A percentile compares a stretch with the other conserved stretches of the same genome.
phyloP scores from a whole-genome alignment of 2,113 vertebrate species.

The Oophaga pumilio region DNA sequence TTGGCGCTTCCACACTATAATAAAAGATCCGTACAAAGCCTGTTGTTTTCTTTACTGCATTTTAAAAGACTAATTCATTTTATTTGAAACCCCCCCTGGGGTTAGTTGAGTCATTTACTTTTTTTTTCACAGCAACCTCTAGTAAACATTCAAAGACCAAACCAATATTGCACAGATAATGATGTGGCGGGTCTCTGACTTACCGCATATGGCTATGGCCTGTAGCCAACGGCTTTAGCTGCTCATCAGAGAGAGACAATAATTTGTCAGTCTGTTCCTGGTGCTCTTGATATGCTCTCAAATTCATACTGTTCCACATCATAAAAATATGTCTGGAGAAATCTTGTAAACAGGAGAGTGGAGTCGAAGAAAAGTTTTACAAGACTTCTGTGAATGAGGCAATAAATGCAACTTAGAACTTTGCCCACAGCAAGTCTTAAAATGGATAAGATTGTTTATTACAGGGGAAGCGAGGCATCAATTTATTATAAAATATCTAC shows the following conservation, averaged over 20 bases:
- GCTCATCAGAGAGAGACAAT: slow-evolving; percentile 55
- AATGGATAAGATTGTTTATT: neutral
- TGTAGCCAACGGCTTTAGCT: slow-evolving; percentile 53
- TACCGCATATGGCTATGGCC: slow-evolving; percentile 53
- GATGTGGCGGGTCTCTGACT: slow-evolving; percentile 43
- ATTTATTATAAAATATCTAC: neutral
- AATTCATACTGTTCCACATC: slow-evolving; percentile 55
- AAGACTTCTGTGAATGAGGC: slow-evolving; percentile 13
- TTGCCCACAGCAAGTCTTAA: slow-evolving; percentile 14
- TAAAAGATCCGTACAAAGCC: slow-evolving; percentile 27
- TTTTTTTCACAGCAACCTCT: slow-evolving; percentile 46
- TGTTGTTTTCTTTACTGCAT: slow-evolving; percentile 48
- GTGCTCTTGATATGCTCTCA: slow-evolving; percentile 26
- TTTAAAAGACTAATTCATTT: slow-evolving; percentile 52
- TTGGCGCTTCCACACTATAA: neutral
- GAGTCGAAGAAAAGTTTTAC: slow-evolving; percentile 41
- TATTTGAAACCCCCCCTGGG: slow-evolving; percentile 48
- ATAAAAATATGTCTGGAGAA: slow-evolving; percentile 54
- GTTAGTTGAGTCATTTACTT: slow-evolving; percentile 41
- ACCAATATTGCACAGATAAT: slow-evolving; percentile 56
- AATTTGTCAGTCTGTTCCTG: slow-evolving; percentile 57
- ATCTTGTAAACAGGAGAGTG: slow-evolving; percentile 47
- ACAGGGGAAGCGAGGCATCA: neutral
- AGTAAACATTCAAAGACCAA: slow-evolving; percentile 53
- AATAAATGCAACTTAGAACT: slow-evolving; percentile 9